Evolutionary conservation across 2,797 vertebrate species (phyloP).

Genomic region (Cossypha polioptera): DNA sequence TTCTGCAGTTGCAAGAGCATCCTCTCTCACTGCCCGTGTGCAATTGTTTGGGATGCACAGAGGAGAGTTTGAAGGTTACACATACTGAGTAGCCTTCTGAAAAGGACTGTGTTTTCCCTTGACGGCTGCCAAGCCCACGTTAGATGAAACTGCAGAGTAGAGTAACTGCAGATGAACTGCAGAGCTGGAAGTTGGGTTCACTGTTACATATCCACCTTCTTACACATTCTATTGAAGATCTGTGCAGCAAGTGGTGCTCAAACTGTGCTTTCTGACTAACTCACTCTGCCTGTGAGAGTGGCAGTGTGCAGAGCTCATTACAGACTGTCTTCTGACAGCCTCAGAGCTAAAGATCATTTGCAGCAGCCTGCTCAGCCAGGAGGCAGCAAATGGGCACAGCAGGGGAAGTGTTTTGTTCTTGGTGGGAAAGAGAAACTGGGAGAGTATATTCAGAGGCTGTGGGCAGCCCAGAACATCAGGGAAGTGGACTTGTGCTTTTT

Average conservation of each 20-base stretch:
- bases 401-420: conserved; percentile 50
- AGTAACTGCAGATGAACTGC: neutral
- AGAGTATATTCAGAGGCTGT: neutral
- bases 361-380: conserved; percentile 10
- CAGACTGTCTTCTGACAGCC: neutral
- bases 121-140: neutral
- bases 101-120: neutral
- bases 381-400: conserved; percentile 57
- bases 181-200: conserved; percentile 11
- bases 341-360: conserved; percentile 21
- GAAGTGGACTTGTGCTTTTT: neutral
- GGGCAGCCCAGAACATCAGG: neutral
- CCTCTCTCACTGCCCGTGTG: neutral
- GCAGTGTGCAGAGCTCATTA: neutral
- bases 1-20: neutral
- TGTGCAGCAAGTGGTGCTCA: conserved; percentile 23
- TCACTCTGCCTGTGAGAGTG: neutral
- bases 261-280: conserved; percentile 44
- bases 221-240: conserved; percentile 18
- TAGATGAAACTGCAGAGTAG: neutral
- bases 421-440: conserved; percentile 11
- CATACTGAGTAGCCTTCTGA: neutral
- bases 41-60: conserved; percentile 13
- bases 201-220: neutral
- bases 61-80: conserved; percentile 5